Evolutionary conservation across 2,797 vertebrate species (phyloP).

Genomic region (Gobio occitaniae): DNA sequence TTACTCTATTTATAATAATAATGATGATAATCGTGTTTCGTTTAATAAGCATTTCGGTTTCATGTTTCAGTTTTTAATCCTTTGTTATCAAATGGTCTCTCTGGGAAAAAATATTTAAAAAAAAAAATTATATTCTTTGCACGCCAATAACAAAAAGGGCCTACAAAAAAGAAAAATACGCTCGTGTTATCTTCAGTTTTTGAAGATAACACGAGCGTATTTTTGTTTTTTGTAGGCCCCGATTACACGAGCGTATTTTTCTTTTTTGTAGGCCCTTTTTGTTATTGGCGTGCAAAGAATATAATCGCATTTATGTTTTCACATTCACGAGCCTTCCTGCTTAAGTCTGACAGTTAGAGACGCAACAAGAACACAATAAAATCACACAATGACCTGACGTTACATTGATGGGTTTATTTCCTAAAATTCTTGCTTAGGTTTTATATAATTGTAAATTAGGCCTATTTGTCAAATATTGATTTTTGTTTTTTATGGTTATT

Average conservation of each 20-base stretch:
- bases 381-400: neutral
- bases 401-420: neutral
- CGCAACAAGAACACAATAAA: neutral
- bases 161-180: no score
- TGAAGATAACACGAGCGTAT: no score
- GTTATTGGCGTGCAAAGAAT: neutral
- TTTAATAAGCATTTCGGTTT: neutral
- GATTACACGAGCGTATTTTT: neutral
- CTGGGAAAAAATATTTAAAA: no score
- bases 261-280: neutral
- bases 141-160: no score
- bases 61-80: neutral
- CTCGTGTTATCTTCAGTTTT: no score
- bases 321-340: constrained; percentile 6
- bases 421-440: neutral
- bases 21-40: neutral
- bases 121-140: no score
- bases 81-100: neutral
- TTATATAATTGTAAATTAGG: neutral
- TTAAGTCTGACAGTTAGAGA: constrained; percentile 1
- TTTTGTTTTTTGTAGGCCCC: no score
- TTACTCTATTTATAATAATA: neutral
- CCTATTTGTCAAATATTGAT: neutral
- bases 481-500: neutral
- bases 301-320: constrained; percentile 48